Percentiles rank a stretch among this genome's conserved stretches.
Conservation (phyloP, 30 jellyfish, hydroid and myxozoan genomes). For the Pseudorhiza aurosa region DNA sequence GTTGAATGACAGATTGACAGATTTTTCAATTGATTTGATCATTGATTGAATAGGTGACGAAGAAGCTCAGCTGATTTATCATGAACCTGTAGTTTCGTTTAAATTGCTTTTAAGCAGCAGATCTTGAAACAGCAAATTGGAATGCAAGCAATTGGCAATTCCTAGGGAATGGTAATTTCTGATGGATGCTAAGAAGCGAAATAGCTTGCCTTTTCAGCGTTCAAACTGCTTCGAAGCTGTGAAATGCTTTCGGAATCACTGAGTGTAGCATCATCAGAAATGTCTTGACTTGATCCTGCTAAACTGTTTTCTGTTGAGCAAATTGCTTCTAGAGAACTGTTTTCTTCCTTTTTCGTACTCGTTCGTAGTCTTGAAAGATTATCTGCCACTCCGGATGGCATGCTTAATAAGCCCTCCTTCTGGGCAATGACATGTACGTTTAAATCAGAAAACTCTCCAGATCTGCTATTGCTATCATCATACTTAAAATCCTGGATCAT, state of each 20-base stretch:
- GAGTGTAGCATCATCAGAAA: constrained; percentile 58
- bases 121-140: no score
- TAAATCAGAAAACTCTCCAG: constrained; percentile 24
- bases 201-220: no score
- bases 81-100: no score
- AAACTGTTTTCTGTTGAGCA: constrained; percentile 38
- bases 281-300: constrained; percentile 45
- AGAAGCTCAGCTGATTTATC: no score
- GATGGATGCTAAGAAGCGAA: no score
- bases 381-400: neutral
- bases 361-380: constrained; percentile 37
- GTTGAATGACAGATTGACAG: no score
- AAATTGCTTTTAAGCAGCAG: no score
- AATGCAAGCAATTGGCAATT: no score
- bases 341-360: constrained; percentile 48
- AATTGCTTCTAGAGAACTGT: constrained; percentile 6
- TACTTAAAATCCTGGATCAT: constrained; percentile 57
- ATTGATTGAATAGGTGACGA: no score
- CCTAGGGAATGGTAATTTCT: no score
- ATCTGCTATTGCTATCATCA: constrained; percentile 7
- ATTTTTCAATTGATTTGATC: no score
- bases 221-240: constrained; percentile 30
- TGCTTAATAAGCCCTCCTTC: constrained; percentile 1
- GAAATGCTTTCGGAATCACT: constrained; percentile 62
- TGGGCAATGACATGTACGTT: constrained; percentile 13